Evolutionary conservation across 1,140 invertebrate genomes (phyloP), one percentile per base, ranked within the genome.

Genomic region (Orussus abietinus): DNA sequence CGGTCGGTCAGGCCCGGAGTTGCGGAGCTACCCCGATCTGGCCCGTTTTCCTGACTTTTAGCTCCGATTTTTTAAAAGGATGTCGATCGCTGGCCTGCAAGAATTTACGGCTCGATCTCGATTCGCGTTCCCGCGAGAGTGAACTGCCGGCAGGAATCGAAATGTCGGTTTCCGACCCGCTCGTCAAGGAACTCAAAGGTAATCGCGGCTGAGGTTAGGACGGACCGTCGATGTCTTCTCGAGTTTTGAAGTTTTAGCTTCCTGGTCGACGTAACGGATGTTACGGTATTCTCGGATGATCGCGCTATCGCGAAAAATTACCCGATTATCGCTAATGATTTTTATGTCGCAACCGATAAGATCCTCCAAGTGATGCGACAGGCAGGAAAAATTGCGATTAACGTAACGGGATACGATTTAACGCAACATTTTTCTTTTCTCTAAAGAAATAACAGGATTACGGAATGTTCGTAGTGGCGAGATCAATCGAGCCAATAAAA

Each of bases 141-240:
- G n/a, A n/a, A n/a, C n/a, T n/a, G n/a, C n/a, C n/a, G n/a, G n/a
- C n/a, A n/a, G n/a, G n/a, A n/a, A n/a, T n/a, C n/a, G n/a, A n/a
- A n/a, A 77, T 78, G 75, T 70, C 75, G 49, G 73, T 77, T 41
- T 72, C 64, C 47, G 69, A 76, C 62, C 75, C 76, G n/a, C 55
- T 75, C 30, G 62, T 77, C 45, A 77, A 75, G 55, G 69, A 77
- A 59, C 50, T 77, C 41, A 78, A 78, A 77, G 70, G 75, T 77
- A 74, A 64, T 42, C 38, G n/a, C 32, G 2, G 11, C 15, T 22
- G 3, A 46, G 44, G 38, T 45, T 49, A 45, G 15, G 30, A 25
- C 31, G 5, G 6, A n/a, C 6, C 22, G 22, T 25, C n/a, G n/a
- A 25, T 7, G n/a, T 7, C 22, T 25, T 6, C n/a, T 25, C 6